These are phyloP conservation scores for Eptatretus burgeri DNA, from an alignment of 2,113 vertebrate genomes.

Conservation along the genomic window DNA sequence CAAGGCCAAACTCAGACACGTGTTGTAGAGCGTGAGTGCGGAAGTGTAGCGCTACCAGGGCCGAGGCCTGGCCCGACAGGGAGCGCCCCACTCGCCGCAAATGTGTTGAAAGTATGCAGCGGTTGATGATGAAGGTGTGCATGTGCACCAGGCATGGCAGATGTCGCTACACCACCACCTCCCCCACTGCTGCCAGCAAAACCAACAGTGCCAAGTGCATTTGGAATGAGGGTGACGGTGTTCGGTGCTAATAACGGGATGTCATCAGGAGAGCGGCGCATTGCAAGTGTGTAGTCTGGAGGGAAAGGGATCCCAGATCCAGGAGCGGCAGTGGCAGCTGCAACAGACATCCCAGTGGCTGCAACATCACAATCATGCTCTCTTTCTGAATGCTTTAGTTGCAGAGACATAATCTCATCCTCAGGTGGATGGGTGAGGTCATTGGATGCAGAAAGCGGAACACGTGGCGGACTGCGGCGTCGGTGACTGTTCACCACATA, in stretches of 20 bases:
- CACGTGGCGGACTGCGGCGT: slow-evolving; percentile 51
- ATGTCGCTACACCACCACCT: not conserved
- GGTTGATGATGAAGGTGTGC: slow-evolving; percentile 22
- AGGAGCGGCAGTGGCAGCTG: not conserved
- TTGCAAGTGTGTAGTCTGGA: slow-evolving; percentile 79
- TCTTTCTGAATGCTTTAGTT: slow-evolving; percentile 45
- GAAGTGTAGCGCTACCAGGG: slow-evolving; percentile 57
- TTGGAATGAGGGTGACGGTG: slow-evolving; percentile 98
- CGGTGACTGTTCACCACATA: slow-evolving; percentile 47
- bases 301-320: slow-evolving; percentile 28
- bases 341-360: slow-evolving; percentile 36
- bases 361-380: slow-evolving; percentile 63
- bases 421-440: slow-evolving; percentile 47
- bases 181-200: too few species aligned
- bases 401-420: slow-evolving; percentile 77
- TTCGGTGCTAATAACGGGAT: slow-evolving; percentile 95
- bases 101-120: slow-evolving; percentile 90
- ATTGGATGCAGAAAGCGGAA: slow-evolving; percentile 26
- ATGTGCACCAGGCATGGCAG: not conserved
- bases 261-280: slow-evolving; percentile 80
- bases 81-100: slow-evolving; percentile 18
- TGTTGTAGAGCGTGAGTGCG: slow-evolving; percentile 95
- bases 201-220: slow-evolving; percentile 61
- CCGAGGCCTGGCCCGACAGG: not conserved
- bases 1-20: slow-evolving; percentile 29